Evolutionary conservation across 2,113 vertebrate genomes (phyloP), one percentile per base, ranked within the genome.

Genomic region (Capricornis sumatraensis): DNA sequence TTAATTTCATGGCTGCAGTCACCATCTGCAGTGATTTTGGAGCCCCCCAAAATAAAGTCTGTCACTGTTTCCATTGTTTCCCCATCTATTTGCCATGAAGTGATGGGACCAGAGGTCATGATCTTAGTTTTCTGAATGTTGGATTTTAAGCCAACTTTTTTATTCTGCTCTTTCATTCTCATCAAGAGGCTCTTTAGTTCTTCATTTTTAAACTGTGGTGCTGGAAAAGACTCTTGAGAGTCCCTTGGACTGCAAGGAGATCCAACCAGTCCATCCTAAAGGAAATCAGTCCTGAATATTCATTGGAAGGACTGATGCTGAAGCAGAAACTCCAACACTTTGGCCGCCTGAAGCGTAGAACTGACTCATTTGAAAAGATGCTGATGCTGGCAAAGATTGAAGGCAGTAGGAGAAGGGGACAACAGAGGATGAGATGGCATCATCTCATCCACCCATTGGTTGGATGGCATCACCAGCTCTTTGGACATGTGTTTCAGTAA

Each of bases 281-380:
- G 67, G 19, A 40, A 23, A 40, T 40, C 19, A 23, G n/a, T 23
- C 67, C 19, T 40, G 8, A 12, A 23, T 5, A 12, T 71, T 40
- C 67, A 71, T 71, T 71, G 67, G n/a, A 71, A 40, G n/a, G 67
- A 71, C n/a, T 40, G n/a, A 40, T 71, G 67, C 19, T 23, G 5
- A 40, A 71, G 67, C 10, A 6, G 67, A 71, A 71, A 71, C 67
- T 40, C 67, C 9, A 71, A 23, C 6, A 71, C 10, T 71, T 40
- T 23, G n/a, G 67, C n/a, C 0, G 0, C 67, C n/a, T 23, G 19
- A 23, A 40, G n/a, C 1, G 2, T 13, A 40, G n/a, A 71, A 23
- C 67, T 71, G 67, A 71, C n/a, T 40, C n/a, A 40, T 23, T 71
- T 40, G 67, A 71, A 71, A 71, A 71, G 19, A 71, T 1, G 19